Conservation (phyloP, 2,888 invertebrate genomes). For the Sthenelais limicola region DNA sequence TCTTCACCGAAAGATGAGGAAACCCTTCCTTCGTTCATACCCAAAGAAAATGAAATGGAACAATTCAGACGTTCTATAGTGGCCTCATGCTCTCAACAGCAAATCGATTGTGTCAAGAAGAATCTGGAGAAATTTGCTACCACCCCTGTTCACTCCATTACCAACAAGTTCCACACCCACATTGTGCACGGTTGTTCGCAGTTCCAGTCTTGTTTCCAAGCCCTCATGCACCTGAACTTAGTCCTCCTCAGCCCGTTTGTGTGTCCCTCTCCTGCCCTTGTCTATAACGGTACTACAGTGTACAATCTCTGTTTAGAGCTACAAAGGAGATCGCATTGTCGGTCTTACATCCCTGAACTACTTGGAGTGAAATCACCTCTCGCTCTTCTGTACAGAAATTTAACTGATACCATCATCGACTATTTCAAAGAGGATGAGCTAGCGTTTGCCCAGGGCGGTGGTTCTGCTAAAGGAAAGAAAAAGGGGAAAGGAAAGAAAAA, state of each 20-base stretch:
- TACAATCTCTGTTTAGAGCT: slow-evolving; percentile 63
- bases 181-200: slow-evolving; percentile 67
- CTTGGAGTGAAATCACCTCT: slow-evolving; percentile 36
- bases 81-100: background rate
- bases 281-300: slow-evolving; percentile 64
- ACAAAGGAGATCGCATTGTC: slow-evolving; percentile 52
- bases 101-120: background rate
- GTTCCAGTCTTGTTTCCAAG: slow-evolving; percentile 66
- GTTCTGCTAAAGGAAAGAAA: background rate
- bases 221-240: slow-evolving; percentile 62
- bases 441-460: background rate
- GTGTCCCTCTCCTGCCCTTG: slow-evolving; percentile 51
- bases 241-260: slow-evolving; percentile 60
- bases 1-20: background rate
- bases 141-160: slow-evolving; percentile 50
- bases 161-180: slow-evolving; percentile 52
- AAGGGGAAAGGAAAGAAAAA: slow-evolving; percentile 10
- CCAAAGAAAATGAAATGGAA: background rate
- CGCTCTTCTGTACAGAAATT: background rate
- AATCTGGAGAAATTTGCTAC: slow-evolving; percentile 50
- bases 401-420: background rate
- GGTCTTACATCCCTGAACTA: slow-evolving; percentile 42
- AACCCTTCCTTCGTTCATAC: background rate
- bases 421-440: background rate
- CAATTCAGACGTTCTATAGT: no score